These are phyloP conservation scores for Chrysocyon brachyurus DNA, from an alignment of 2,797 vertebrate genomes.

Conservation along the genomic window DNA sequence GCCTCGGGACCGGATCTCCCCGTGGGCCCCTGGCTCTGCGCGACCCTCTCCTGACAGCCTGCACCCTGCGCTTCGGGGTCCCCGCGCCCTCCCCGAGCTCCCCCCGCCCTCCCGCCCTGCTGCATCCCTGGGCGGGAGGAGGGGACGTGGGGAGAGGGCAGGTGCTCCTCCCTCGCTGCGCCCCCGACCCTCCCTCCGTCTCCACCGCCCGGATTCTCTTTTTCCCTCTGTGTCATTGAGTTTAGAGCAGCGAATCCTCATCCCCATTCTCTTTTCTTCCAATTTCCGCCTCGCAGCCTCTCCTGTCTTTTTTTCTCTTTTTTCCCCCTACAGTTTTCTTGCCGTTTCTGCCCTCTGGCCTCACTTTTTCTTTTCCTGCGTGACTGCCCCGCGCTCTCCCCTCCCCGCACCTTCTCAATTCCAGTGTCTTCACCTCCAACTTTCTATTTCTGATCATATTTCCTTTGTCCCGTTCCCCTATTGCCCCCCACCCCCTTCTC, in stretches of 20 bases:
- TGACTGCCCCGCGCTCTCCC: no score
- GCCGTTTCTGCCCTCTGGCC: background rate
- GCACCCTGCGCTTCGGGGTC: background rate
- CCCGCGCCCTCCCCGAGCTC: background rate
- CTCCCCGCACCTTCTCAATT: rapidly evolving
- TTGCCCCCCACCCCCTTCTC: background rate
- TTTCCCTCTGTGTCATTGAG: background rate
- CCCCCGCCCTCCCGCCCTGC: background rate
- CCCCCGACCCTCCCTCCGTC: background rate
- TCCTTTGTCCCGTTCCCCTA: background rate
- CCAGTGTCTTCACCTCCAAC: background rate
- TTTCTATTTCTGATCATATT: background rate
- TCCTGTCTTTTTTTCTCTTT: no score
- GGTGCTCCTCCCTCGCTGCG: no score
- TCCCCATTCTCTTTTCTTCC: background rate
- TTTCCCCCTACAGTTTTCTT: rapidly evolving
- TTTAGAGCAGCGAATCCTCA: background rate
- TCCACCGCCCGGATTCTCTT: rapidly evolving
- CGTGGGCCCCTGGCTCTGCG: rapidly evolving
- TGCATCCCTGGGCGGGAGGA: no score
- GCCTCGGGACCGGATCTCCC: background rate
- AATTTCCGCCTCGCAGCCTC: rapidly evolving
- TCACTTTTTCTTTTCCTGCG: rapidly evolving
- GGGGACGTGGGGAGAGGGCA: background rate
- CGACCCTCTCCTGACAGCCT: no score